Base-by-base conservation (phyloP, 2,797 vertebrate genomes). In the Malurus leucopterus region DNA sequence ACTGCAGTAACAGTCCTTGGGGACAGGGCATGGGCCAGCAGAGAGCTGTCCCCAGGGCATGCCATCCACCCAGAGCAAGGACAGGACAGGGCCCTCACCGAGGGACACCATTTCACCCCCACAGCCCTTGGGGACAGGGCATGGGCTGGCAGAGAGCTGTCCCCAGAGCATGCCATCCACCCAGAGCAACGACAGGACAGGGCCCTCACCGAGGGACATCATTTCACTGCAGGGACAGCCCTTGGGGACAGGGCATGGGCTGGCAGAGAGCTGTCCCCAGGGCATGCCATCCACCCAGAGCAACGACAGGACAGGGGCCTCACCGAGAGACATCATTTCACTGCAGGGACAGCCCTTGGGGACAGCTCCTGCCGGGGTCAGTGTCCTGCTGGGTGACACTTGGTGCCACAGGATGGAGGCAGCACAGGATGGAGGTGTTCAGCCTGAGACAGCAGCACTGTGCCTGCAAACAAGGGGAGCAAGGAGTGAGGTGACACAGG, bases 371-470 rank as follows among this genome's bases (percentile, higher is more conserved):
- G 71, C 41, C 26, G 4, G n/a, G 8, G 44, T 19, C 2, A 2
- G 44, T 20, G 65, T 41, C 58, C 32, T 19, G 40, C 1, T 11
- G 26, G 17, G 70, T 44, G 64, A 19, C 1, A 1, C 36, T 36
- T 36, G 36, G 36, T 36, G 36, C 36, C 11, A 36, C 36, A 36
- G 36, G 36, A 36, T 36, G 36, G 36, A 36, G 36, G 36, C 54
- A 75, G 23, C 49, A 29, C 1, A 0, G 41, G 32, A 11, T 8
- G 32, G 44, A 20, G 0, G 2, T 1, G 2, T 21, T 24, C 49
- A 51, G 9, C n/a, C 80, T 14, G 24, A 21, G 38, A 46, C 1
- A 0, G 73, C 69, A 87, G 58, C 3, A 2, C 57, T 1, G 0
- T 7, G 18, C 55, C 59, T 43, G 43, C 4, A 7, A 57, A 24